These are phyloP conservation scores for Otocyon megalotis DNA, from an alignment of 2,113 vertebrate species.

Conservation along the genomic window DNA sequence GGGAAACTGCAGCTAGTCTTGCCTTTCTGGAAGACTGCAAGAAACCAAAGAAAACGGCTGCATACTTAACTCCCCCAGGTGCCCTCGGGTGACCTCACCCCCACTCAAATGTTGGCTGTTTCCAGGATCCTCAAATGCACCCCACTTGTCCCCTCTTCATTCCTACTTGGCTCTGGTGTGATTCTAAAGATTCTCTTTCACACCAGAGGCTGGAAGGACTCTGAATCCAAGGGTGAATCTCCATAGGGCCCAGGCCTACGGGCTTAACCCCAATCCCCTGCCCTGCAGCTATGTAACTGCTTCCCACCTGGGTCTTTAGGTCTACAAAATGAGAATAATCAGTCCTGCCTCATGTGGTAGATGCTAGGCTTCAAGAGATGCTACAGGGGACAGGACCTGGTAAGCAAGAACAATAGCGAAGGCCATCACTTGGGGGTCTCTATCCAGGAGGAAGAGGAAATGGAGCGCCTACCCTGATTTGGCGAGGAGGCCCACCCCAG, in stretches of 20 bases:
- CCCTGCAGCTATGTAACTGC: not conserved
- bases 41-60: not conserved
- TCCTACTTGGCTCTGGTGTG: not conserved
- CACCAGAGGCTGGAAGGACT: not conserved
- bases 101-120: not conserved
- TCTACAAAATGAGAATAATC: not conserved
- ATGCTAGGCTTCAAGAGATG: not conserved
- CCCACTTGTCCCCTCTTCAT: not conserved
- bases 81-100: not conserved
- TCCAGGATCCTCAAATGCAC: not conserved
- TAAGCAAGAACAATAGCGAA: not conserved
- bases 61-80: not conserved
- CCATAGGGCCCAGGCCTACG: not conserved
- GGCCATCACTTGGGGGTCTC: not conserved
- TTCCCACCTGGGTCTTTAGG: not conserved
- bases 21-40: not conserved
- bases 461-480: not conserved
- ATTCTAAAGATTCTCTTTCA: not conserved
- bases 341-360: not conserved
- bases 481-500: not conserved
- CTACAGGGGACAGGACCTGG: not conserved
- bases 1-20: not conserved
- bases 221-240: not conserved
- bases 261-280: not conserved
- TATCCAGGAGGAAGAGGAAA: not conserved